Evolutionary conservation across 2,888 invertebrate species (phyloP).

Genomic region (Trissolcus japonicus): DNA sequence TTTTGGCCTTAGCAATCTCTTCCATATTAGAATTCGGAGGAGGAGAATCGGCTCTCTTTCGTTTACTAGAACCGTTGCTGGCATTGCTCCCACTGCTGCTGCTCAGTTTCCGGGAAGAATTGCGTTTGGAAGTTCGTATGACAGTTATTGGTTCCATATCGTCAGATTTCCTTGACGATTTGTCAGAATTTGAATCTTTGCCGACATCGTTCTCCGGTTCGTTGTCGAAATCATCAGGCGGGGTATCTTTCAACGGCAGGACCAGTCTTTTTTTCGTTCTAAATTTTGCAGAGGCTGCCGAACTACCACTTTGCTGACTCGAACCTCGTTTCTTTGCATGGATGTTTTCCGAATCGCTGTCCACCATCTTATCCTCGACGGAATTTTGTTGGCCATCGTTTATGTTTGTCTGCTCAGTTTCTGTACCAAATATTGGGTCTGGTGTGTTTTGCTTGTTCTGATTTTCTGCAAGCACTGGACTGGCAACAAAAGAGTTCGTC

Average conservation of each 20-base stretch:
- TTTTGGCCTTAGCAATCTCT: conserved; percentile 26
- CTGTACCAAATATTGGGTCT: not conserved
- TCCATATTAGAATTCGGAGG: conserved; percentile 16
- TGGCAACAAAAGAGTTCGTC: conserved; percentile 6
- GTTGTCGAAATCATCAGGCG: conserved; percentile 10
- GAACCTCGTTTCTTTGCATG: not conserved
- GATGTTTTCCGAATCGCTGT: not conserved
- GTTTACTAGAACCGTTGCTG: conserved; percentile 15
- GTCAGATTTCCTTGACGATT: not conserved
- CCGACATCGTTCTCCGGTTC: conserved; percentile 1
- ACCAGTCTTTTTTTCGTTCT: not conserved
- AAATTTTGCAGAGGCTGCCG: not conserved
- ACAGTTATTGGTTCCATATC: not conserved
- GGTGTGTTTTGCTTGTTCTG: conserved; percentile 1
- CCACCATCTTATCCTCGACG: not conserved
- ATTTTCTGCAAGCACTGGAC: not conserved
- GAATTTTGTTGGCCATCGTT: not conserved
- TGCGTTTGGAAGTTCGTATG: not conserved
- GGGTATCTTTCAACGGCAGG: conserved; percentile 26
- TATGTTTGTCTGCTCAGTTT: not conserved
- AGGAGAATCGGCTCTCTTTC: not conserved
- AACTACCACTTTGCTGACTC: not conserved
- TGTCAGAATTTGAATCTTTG: not conserved
- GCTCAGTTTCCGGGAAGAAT: not conserved
- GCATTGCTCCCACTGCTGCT: conserved; percentile 3